phyloP scores from a whole-genome alignment of 2,797 vertebrate species.

The Hypotaenidia philippensis region DNA sequence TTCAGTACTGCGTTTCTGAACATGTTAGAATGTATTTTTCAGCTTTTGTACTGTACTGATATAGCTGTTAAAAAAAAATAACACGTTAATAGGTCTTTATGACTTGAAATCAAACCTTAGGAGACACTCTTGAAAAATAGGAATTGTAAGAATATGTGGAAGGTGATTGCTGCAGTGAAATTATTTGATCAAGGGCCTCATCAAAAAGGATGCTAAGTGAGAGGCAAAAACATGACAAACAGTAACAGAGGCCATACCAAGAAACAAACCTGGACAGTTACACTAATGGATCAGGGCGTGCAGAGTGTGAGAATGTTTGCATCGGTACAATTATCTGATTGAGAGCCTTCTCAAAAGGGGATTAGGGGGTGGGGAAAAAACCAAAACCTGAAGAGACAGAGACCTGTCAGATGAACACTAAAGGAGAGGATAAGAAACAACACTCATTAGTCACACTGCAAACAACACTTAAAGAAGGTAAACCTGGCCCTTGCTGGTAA shows the following conservation, averaged over 20 bases:
- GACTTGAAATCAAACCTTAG: neutral
- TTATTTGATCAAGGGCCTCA: neutral
- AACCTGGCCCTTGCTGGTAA: neutral
- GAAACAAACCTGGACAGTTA: neutral
- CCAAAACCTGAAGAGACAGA: neutral
- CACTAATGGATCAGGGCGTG: neutral
- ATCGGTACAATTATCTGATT: neutral
- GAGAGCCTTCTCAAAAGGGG: neutral
- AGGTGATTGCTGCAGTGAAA: neutral
- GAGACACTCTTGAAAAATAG: neutral
- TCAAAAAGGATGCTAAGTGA: neutral
- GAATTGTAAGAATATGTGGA: neutral
- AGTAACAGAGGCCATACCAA: neutral
- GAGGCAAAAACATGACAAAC: neutral
- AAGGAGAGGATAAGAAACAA: neutral
- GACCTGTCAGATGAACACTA: neutral
- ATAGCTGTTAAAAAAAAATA: neutral
- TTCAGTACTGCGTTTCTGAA: neutral
- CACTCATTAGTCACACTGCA: neutral
- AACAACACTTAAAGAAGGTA: neutral
- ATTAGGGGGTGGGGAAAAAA: neutral
- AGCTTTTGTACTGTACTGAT: neutral
- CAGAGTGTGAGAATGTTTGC: neutral
- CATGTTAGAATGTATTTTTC: neutral
- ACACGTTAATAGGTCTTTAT: neutral